Evolutionary conservation across 2,113 vertebrate species (phyloP).

Genomic region (Thamnophis sirtalis): DNA sequence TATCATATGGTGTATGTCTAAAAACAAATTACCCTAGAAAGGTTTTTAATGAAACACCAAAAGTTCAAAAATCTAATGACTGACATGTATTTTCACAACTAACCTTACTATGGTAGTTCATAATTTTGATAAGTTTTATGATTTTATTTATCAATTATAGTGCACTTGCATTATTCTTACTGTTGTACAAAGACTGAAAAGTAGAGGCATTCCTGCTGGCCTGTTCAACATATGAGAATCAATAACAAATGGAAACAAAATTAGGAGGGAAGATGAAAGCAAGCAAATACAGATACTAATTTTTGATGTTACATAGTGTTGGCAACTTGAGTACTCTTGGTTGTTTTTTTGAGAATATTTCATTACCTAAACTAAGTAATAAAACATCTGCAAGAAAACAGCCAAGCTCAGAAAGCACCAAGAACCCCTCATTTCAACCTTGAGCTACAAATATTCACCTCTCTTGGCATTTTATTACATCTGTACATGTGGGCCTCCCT

Average conservation of each 20-base stretch:
- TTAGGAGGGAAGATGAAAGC: not conserved
- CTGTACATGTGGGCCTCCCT: not conserved
- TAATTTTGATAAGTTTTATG: slow-evolving; percentile 28
- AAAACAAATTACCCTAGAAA: slow-evolving; percentile 17
- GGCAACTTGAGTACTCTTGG: too few relatives aligned
- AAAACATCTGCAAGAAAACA: too few relatives aligned
- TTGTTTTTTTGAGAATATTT: too few relatives aligned
- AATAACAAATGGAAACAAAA: not conserved
- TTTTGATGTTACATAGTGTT: not conserved
- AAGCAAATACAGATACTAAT: not conserved
- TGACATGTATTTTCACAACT: slow-evolving; percentile 1
- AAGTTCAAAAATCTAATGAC: slow-evolving; percentile 44
- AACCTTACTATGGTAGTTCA: not conserved
- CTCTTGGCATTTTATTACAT: not conserved
- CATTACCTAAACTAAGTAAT: too few relatives aligned
- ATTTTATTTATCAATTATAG: slow-evolving; percentile 10
- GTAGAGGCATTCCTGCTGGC: not conserved
- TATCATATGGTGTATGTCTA: slow-evolving; percentile 40
- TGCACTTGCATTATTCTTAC: not conserved
- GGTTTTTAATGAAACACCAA: slow-evolving; percentile 17
- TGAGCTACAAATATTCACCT: too few relatives aligned
- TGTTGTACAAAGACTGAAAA: not conserved
- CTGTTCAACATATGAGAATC: not conserved
- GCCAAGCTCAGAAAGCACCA: too few relatives aligned
- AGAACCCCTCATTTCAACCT: too few relatives aligned